Percentiles rank a stretch among this genome's conserved stretches.
These are phyloP conservation scores for Galendromus occidentalis DNA, from an alignment of 1,140 invertebrate species.

Conservation along the genomic window DNA sequence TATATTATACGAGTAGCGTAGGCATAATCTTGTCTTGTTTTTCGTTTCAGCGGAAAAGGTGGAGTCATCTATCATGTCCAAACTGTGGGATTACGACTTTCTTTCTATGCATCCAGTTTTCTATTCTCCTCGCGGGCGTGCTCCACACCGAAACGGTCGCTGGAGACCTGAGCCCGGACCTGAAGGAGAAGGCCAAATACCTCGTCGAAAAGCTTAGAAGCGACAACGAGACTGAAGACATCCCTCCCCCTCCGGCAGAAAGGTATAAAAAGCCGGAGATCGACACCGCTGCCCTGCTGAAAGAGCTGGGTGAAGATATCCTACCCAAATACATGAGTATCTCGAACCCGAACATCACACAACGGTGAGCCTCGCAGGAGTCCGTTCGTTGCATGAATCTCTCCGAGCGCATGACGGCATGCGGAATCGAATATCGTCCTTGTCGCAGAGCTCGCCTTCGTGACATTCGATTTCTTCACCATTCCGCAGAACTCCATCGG, in stretches of 20 bases:
- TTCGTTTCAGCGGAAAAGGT: background rate
- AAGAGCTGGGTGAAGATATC: background rate
- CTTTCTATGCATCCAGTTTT: background rate
- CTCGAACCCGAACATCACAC: background rate
- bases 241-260: too few relatives aligned
- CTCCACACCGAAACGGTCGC: background rate
- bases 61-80: background rate
- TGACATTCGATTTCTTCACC: background rate
- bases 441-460: too few relatives aligned
- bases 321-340: constrained; percentile 5
- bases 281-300: background rate
- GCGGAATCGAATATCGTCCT: too few relatives aligned
- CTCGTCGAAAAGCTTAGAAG: background rate
- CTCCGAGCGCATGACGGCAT: too few relatives aligned
- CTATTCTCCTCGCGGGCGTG: background rate
- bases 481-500: background rate
- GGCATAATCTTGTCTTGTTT: too few relatives aligned
- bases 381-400: too few relatives aligned
- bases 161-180: background rate
- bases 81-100: background rate
- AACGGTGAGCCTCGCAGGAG: too few relatives aligned
- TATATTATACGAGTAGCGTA: too few relatives aligned
- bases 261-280: background rate
- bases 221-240: too few relatives aligned
- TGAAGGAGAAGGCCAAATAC: background rate